phyloP scores from a whole-genome alignment of 2,888 invertebrate species.

The Amiota mariae region DNA sequence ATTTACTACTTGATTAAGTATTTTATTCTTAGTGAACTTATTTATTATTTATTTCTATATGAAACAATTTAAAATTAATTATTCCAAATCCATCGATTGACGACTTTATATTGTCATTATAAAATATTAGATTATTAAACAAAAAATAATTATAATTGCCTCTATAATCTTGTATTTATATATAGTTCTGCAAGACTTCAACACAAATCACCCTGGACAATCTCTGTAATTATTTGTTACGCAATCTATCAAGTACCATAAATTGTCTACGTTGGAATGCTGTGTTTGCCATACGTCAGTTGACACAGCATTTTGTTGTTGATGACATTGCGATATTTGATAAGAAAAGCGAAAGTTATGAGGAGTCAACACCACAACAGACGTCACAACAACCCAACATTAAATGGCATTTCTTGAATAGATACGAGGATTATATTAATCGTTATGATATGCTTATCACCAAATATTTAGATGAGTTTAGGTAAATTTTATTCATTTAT shows the following conservation, averaged over 20 bases:
- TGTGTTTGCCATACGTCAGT: slow-evolving; percentile 58
- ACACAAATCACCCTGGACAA: slow-evolving; percentile 62
- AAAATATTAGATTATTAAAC: too few relatives aligned
- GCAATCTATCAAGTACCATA: slow-evolving; percentile 62
- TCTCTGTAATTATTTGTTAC: slow-evolving; percentile 65
- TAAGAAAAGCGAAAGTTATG: slow-evolving; percentile 58
- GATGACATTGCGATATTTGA: slow-evolving; percentile 67
- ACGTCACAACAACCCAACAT: slow-evolving; percentile 37
- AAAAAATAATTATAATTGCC: neutral
- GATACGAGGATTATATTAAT: slow-evolving; percentile 66
- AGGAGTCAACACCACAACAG: slow-evolving; percentile 44
- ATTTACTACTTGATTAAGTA: too few relatives aligned
- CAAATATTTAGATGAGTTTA: slow-evolving; percentile 69
- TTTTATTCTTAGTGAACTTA: too few relatives aligned
- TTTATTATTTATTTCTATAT: too few relatives aligned
- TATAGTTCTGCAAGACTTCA: slow-evolving; percentile 65
- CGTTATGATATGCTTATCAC: slow-evolving; percentile 63
- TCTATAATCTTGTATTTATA: neutral
- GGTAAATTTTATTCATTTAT: slow-evolving; percentile 47
- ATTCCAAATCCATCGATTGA: too few relatives aligned
- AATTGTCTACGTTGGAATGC: slow-evolving; percentile 63
- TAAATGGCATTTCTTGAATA: slow-evolving; percentile 68
- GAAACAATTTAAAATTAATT: too few relatives aligned
- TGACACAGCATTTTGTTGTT: slow-evolving; percentile 65
- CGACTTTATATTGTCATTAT: too few relatives aligned